Base-by-base conservation (phyloP, 1,140 invertebrate species). In the Kradibia gibbosae region DNA sequence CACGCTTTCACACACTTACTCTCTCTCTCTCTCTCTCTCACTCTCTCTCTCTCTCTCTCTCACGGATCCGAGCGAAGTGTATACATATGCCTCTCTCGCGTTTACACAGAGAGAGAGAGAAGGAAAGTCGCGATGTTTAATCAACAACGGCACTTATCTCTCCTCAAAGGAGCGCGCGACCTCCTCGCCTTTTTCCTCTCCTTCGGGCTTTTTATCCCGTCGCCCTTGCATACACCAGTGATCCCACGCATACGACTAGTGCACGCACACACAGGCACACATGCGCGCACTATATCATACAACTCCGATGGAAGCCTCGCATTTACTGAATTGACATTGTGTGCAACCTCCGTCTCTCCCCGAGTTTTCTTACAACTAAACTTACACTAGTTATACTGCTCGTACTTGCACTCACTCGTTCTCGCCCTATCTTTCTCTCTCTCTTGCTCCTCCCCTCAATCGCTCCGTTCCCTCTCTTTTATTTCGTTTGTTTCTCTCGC, bases 231-330 rank as follows among this genome's bases (percentile, higher is more conserved):
- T 36, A 42, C 60, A 45, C 57, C 28, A 67, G 22, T 65, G 10
- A 57, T 34, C 25, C 48, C 15, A 78, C 60, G 31, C 60, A 34
- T 22, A 31, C 60, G 60, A 34, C 34, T n/a, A 15, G 36, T 11
- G 36, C 22, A 65, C 22, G n/a, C 0, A 57, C 36, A 60, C 55
- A 36, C 28, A 8, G 28, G 25, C 78, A 62, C 55, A 22, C 45
- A 8, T n/a, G 42, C n/a, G 55, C 22, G n/a, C 8, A 3, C 22
- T 13, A 28, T 55, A 34, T 13, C 39, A 48, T 25, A 36, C 71
- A 34, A 70, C 78, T 80, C 57, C 39, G 31, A 73, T 53, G 78
- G 70, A 80, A 74, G 78, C 78, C 45, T 74, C 45, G 71, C 78
- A 28, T 53, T 80, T 39, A 80, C 78, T 80, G 57, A 65, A 65